These are phyloP conservation scores for Nemotelus pantherinus DNA, from an alignment of 2,888 invertebrate genomes.

Conservation along the genomic window DNA sequence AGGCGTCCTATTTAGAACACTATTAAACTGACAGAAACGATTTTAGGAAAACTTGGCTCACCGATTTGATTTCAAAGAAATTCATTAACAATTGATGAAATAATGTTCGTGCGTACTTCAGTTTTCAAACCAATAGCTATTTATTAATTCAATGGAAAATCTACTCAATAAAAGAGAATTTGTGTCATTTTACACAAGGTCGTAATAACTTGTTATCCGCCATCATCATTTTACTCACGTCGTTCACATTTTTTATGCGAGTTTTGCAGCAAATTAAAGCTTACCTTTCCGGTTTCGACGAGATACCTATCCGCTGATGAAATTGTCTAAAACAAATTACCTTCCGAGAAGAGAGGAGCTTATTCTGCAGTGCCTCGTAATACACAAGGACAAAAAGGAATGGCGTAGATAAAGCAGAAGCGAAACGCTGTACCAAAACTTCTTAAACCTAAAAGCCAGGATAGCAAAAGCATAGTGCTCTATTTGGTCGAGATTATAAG, in stretches of 20 bases:
- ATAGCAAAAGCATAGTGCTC: conserved; percentile 9
- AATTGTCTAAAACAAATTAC: conserved; percentile 8
- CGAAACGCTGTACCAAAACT: conserved; percentile 12
- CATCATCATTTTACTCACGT: too few species aligned
- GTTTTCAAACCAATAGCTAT: too few species aligned
- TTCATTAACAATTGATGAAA: too few species aligned
- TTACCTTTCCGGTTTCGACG: background rate
- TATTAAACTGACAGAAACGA: too few species aligned
- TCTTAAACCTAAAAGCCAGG: background rate
- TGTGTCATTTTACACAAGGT: too few species aligned
- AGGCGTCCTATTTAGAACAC: too few species aligned
- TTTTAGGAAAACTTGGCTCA: too few species aligned
- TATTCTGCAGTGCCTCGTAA: conserved; percentile 22
- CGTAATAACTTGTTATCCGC: too few species aligned
- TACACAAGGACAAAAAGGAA: background rate
- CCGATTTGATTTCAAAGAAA: too few species aligned
- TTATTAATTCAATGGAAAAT: too few species aligned
- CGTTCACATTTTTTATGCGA: background rate
- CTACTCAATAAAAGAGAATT: too few species aligned
- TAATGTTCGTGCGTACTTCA: too few species aligned
- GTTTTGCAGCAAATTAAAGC: conserved; percentile 12
- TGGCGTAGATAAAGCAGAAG: background rate
- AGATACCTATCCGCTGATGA: background rate
- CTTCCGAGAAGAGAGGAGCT: background rate
- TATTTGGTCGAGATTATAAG: conserved; percentile 15